These are phyloP conservation scores for Solea solea DNA, from an alignment of 2,113 vertebrate species.

Conservation along the genomic window DNA sequence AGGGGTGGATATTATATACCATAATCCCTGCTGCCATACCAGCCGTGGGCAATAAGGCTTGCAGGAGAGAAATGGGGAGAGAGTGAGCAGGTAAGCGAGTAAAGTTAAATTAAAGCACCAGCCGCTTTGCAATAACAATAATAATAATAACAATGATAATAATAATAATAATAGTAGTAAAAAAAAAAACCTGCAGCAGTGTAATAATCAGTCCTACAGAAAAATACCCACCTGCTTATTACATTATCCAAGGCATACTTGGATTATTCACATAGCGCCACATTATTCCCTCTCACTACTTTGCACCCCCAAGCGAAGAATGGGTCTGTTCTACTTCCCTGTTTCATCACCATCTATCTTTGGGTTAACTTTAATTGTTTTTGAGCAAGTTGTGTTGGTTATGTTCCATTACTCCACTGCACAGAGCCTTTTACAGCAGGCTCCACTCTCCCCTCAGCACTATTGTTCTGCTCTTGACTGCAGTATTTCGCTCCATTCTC, in stretches of 20 bases:
- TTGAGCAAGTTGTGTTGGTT: constrained; percentile 53
- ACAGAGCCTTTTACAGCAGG: constrained; percentile 51
- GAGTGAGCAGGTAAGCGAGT: constrained; percentile 19
- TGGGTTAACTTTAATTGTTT: constrained; percentile 67
- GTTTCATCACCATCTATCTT: constrained; percentile 64
- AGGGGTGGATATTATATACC: constrained; percentile 63
- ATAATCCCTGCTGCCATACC: constrained; percentile 62
- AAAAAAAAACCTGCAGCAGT: constrained; percentile 36
- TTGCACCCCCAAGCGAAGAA: constrained; percentile 49
- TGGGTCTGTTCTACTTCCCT: constrained; percentile 52
- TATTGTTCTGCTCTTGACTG: constrained; percentile 63
- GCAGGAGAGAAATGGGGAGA: constrained; percentile 38
- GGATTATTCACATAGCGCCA: constrained; percentile 42
- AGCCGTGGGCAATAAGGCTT: constrained; percentile 50
- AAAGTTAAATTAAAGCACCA: constrained; percentile 26
- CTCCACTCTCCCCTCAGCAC: constrained; percentile 56
- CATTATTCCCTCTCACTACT: constrained; percentile 58
- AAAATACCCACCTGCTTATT: constrained; percentile 47
- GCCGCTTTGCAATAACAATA: constrained; percentile 37
- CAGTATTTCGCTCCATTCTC: constrained; percentile 66
- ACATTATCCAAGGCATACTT: constrained; percentile 52
- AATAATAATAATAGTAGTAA: constrained; percentile 37
- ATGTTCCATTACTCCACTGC: constrained; percentile 63
- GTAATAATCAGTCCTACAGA: constrained; percentile 32
- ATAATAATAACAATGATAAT: constrained; percentile 29